Evolutionary conservation across 1,140 invertebrate genomes (phyloP).

Genomic region (Microplitis demolitor): DNA sequence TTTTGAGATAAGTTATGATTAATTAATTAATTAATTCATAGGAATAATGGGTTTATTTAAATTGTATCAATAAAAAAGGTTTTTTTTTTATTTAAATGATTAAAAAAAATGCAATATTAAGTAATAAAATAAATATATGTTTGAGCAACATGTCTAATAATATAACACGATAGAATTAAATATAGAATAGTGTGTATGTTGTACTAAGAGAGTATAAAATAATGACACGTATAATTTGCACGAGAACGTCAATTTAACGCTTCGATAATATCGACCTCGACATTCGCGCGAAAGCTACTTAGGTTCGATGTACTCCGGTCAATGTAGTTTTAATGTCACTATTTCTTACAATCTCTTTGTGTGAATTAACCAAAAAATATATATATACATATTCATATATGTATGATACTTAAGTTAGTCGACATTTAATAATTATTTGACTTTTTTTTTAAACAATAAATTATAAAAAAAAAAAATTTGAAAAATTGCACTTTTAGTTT

Average conservation of each 20-base stretch:
- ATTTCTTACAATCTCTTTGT: neutral
- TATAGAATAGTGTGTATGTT: neutral
- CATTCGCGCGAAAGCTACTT: constrained; percentile 27
- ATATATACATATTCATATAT: neutral
- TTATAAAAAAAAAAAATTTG: no score
- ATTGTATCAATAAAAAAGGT: no score
- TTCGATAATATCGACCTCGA: constrained; percentile 36
- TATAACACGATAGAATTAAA: neutral
- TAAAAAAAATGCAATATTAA: neutral
- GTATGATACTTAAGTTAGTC: neutral
- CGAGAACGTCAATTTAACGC: constrained; percentile 31
- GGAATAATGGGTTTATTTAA: no score
- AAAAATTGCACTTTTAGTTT: no score
- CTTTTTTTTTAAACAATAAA: no score
- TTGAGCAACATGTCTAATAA: neutral
- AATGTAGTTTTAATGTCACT: constrained; percentile 4
- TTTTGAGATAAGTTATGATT: no score
- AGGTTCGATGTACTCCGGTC: constrained; percentile 26
- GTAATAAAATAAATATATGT: neutral
- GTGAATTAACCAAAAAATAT: neutral
- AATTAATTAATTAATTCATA: no score
- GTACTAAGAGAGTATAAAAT: neutral
- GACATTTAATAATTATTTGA: no score
- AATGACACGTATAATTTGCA: neutral
- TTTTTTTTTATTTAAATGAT: neutral